Conservation (phyloP, 2,113 vertebrate species). For the Marmota flaviventris region DNA sequence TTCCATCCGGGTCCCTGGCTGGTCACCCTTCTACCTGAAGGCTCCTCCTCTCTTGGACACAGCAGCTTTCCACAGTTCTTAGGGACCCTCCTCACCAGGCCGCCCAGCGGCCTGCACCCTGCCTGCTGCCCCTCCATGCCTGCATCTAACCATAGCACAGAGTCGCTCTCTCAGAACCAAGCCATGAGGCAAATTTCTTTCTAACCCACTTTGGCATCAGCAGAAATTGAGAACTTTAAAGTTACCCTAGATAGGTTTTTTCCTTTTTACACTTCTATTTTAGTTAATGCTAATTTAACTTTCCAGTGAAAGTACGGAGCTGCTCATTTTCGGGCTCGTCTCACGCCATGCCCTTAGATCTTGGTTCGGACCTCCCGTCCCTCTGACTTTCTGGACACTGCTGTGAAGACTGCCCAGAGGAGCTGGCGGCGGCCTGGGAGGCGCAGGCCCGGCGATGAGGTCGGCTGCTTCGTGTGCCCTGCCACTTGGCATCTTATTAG, state of each 20-base stretch:
- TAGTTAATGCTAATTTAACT: not conserved
- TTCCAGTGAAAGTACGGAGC: not conserved
- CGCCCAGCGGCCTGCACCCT: not conserved
- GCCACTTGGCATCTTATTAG: conserved; percentile 79
- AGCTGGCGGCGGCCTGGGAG: not conserved
- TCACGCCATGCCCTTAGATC: too few relatives aligned
- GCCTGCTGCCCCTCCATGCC: not conserved
- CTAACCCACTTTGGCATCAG: not conserved
- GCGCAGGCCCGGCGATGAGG: conserved; percentile 71
- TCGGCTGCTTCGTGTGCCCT: conserved; percentile 58
- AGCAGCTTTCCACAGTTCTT: not conserved
- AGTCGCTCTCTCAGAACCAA: not conserved
- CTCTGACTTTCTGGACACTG: not conserved
- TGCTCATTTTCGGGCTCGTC: too few relatives aligned
- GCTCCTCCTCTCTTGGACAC: not conserved
- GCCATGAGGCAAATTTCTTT: not conserved
- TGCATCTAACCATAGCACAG: fast-evolving
- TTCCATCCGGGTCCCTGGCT: too few relatives aligned
- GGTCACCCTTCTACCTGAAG: too few relatives aligned
- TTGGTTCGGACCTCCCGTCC: not conserved
- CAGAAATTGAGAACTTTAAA: not conserved
- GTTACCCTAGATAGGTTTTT: not conserved
- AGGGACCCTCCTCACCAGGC: not conserved
- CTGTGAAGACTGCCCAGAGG: not conserved
- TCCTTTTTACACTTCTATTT: not conserved